These are phyloP conservation scores for Halichoerus grypus DNA, from an alignment of 2,113 vertebrate genomes.

Conservation along the genomic window DNA sequence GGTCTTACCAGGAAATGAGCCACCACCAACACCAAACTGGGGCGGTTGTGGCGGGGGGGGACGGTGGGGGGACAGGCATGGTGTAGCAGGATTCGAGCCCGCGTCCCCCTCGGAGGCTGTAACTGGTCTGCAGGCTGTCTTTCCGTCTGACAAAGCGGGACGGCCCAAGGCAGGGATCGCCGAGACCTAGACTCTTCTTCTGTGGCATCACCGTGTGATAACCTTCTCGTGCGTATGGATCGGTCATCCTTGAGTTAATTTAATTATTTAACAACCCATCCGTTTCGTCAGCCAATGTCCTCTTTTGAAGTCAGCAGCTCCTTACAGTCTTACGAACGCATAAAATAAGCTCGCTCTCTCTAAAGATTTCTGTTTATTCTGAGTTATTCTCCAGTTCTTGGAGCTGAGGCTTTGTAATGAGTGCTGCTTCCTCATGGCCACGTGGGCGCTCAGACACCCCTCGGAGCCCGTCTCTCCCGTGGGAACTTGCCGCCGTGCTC, in stretches of 20 bases:
- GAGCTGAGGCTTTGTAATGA: neutral
- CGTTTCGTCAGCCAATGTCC: no score
- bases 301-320: neutral
- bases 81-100: accelerated
- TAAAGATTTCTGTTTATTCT: neutral
- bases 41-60: accelerated
- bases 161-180: neutral
- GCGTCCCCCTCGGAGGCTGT: accelerated
- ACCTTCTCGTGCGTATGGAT: no score
- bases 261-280: neutral
- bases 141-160: neutral
- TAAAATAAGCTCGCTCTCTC: neutral
- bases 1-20: neutral
- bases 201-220: accelerated
- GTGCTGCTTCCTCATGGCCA: accelerated
- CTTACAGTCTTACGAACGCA: accelerated
- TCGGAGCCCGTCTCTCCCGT: accelerated
- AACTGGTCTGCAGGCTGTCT: neutral
- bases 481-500: accelerated
- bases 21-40: accelerated
- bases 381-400: neutral
- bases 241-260: neutral
- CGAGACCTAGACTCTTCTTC: neutral
- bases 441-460: accelerated
- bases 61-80: accelerated